Conservation (phyloP, 2,888 invertebrate genomes). For the Chrysina gloriosa region DNA sequence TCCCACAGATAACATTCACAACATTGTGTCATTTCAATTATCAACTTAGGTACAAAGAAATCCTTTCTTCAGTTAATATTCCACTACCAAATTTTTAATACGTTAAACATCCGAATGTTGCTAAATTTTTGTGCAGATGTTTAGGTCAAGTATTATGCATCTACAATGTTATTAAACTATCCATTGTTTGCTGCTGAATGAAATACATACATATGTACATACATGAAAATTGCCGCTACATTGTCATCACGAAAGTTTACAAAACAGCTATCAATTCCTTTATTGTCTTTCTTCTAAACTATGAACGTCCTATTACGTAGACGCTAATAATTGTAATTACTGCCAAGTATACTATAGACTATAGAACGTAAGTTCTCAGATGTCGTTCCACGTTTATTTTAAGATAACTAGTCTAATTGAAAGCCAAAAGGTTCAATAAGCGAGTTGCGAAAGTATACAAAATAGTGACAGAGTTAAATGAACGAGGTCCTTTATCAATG, state of each 20-base stretch:
- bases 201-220: background rate
- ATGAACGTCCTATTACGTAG: background rate
- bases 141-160: no score
- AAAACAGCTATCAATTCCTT: slow-evolving; percentile 11
- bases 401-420: background rate
- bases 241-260: slow-evolving; percentile 5
- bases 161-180: background rate
- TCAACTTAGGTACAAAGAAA: no score
- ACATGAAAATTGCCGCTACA: background rate
- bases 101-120: no score
- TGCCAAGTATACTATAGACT: background rate
- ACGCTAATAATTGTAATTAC: slow-evolving; percentile 3
- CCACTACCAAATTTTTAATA: no score
- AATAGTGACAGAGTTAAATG: background rate
- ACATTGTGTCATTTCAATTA: no score
- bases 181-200: background rate
- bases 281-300: background rate
- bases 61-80: no score
- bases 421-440: background rate
- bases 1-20: no score
- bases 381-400: no score
- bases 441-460: background rate
- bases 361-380: background rate
- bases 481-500: background rate
- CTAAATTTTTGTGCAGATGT: no score